Evolutionary conservation across 1,140 invertebrate species (phyloP).

Genomic region (Camponotus vicinus): DNA sequence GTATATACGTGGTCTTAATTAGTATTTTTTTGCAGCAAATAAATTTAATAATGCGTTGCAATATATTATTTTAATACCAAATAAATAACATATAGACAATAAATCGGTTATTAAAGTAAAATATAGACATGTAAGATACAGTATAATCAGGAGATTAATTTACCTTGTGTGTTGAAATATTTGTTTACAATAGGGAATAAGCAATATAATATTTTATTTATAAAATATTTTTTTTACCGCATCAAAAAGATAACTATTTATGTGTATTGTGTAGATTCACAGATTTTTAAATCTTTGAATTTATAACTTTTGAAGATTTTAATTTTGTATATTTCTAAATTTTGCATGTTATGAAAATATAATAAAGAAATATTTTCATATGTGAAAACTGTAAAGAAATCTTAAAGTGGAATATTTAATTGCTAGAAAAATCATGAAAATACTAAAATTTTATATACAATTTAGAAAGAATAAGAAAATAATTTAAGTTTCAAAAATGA

Average conservation of each 20-base stretch:
- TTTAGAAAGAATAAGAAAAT: slow-evolving; percentile 18
- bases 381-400: slow-evolving; percentile 9
- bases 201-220: background rate
- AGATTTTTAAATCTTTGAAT: slow-evolving; percentile 43
- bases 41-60: slow-evolving; percentile 2
- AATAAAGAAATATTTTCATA: background rate
- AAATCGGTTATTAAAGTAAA: slow-evolving; percentile 50
- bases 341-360: background rate
- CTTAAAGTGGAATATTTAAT: background rate
- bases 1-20: background rate
- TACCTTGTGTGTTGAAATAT: slow-evolving; percentile 14
- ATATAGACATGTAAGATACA: slow-evolving; percentile 27
- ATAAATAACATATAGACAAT: slow-evolving; percentile 35
- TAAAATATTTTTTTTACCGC: background rate
- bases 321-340: slow-evolving; percentile 20
- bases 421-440: background rate
- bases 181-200: slow-evolving; percentile 2
- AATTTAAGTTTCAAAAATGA: slow-evolving; percentile 8
- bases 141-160: slow-evolving; percentile 18
- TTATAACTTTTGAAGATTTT: background rate
- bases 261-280: background rate
- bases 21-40: background rate
- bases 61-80: background rate
- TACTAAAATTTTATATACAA: background rate
- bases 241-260: background rate